A percentile compares a stretch with the other conserved stretches of the same genome.
Evolutionary conservation across 1,140 invertebrate genomes (phyloP).

Genomic region (Harlomillsia oculata): DNA sequence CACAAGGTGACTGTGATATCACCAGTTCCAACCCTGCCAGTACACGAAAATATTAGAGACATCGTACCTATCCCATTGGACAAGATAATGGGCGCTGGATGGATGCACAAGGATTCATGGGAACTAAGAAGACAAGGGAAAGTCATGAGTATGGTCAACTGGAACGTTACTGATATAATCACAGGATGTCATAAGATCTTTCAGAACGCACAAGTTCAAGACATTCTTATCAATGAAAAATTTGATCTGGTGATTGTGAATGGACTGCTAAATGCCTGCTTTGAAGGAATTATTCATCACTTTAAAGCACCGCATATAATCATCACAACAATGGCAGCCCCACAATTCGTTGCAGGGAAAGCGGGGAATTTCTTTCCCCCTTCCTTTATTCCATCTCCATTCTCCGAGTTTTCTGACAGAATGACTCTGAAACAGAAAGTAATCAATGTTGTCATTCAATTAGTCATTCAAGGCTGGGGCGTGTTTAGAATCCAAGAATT

Average conservation of each 20-base stretch:
- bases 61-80: not conserved
- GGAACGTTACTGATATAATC: not conserved
- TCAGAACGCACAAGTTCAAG: conserved; percentile 6
- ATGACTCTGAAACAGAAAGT: conserved; percentile 21
- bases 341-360: not conserved
- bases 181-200: not conserved
- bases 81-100: not conserved
- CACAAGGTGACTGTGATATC: not conserved
- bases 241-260: conserved; percentile 25
- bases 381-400: conserved; percentile 14
- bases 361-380: conserved; percentile 5
- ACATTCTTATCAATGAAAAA: conserved; percentile 1
- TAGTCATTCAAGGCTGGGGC: not conserved
- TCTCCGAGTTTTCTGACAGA: conserved; percentile 4
- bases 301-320: conserved; percentile 14
- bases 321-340: conserved; percentile 17
- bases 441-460: conserved; percentile 3
- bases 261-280: conserved; percentile 15
- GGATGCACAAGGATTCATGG: not conserved
- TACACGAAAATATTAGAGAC: not conserved
- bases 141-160: not conserved
- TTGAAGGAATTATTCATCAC: not conserved
- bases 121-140: not conserved
- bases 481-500: not conserved
- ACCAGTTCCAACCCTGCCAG: not conserved